Base-by-base conservation (phyloP, 2,888 invertebrate genomes). In the Macrophya alboannulata region DNA sequence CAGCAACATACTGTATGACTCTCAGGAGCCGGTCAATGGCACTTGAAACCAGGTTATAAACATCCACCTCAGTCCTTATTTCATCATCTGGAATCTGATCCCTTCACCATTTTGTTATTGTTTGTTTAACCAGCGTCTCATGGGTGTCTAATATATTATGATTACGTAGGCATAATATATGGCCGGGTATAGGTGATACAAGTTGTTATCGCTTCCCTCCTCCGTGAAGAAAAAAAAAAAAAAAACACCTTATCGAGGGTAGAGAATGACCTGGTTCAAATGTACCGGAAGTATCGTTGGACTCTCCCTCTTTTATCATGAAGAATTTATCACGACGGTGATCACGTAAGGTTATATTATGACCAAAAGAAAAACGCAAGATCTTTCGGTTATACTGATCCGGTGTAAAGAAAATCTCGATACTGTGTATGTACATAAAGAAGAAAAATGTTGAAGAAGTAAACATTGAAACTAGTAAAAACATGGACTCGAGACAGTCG, bases 241-340 rank as follows among this genome's bases (percentile, higher is more conserved):
- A 31, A 31, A 31, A 31, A 31, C 3, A 31, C 40, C 40, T 71
- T 71, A 71, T 71, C 71, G 25, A 71, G 40, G 71, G 71, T 71
- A 48, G 45, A 10, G n/a, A 25, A 76, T 45, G 76, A 76, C 51
- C 76, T 76, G 76, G 76, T 51, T 76, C 48, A 51, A 76, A 76
- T 48, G 48, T 48, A 76, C 48, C 76, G 76, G 76, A 76, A 76
- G 48, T 76, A n/a, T 71, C 71, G 71, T 45, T 25, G 40, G 10
- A 12, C 68, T 68, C 68, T 17, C 9, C 25, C 74, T 43, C 43
- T 74, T n/a, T 74, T 74, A 40, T 68, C n/a, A 40, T 6, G 74
- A 45, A 45, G 45, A 45, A 68, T 68, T 68, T 37, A 37, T 68
- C 68, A 68, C 25, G 6, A 68, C 37, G 21, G 68, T 37, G 37